A percentile compares a stretch with the other conserved stretches of the same genome.
These are phyloP conservation scores for Triplophysa rosa DNA, from an alignment of 2,113 vertebrate species.

Conservation along the genomic window DNA sequence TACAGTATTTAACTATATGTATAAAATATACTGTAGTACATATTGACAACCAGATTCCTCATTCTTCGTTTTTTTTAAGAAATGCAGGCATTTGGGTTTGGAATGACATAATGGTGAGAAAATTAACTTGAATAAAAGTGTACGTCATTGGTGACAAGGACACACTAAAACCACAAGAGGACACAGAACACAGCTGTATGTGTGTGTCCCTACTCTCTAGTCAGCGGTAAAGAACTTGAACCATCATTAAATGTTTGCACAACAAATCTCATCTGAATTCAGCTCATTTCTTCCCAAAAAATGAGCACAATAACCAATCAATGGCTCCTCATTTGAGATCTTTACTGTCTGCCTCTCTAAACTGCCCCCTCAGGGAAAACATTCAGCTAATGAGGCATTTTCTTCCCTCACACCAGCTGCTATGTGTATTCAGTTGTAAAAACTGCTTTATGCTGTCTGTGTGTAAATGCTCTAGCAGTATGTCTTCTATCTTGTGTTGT, in stretches of 20 bases:
- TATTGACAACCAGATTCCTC: too few relatives aligned
- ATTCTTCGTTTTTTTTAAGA: too few relatives aligned
- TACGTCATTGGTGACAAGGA: constrained; percentile 9
- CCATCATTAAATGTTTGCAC: constrained; percentile 29
- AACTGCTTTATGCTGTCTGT: constrained; percentile 8
- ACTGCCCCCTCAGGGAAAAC: constrained; percentile 28
- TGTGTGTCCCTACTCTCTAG: neutral
- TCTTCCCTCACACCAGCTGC: constrained; percentile 27
- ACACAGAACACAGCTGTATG: neutral
- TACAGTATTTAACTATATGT: too few relatives aligned
- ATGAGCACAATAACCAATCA: constrained; percentile 31
- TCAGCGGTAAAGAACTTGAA: constrained; percentile 2
- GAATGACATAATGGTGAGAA: too few relatives aligned
- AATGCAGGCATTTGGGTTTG: too few relatives aligned
- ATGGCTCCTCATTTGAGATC: constrained; percentile 36
- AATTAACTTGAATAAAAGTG: neutral
- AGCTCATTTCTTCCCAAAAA: constrained; percentile 34
- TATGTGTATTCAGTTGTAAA: constrained; percentile 29
- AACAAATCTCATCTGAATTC: constrained; percentile 44
- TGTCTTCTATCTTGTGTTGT: neutral
- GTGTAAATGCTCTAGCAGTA: neutral
- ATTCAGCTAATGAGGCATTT: constrained; percentile 32
- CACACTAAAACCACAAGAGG: too few relatives aligned
- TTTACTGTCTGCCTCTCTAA: constrained; percentile 20
- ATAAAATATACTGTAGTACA: too few relatives aligned